These are phyloP conservation scores for Drosophila cracens DNA, from an alignment of 2,888 invertebrate genomes.

Conservation along the genomic window DNA sequence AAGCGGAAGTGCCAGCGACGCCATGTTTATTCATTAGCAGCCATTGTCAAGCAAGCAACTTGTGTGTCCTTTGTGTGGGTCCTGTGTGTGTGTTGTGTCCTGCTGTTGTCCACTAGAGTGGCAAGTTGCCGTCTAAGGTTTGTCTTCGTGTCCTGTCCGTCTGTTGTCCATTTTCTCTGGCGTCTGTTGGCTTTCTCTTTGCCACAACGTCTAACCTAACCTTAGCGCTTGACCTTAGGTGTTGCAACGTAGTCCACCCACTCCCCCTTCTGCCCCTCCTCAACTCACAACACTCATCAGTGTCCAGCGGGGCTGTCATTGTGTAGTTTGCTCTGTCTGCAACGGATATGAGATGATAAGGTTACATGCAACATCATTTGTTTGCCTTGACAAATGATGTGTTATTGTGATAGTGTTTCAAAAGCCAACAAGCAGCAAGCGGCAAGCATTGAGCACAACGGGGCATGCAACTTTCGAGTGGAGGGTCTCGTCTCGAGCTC, in stretches of 20 bases:
- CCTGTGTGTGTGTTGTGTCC: slow-evolving; percentile 10
- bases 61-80: slow-evolving; percentile 12
- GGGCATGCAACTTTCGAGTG: slow-evolving; percentile 65
- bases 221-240: slow-evolving; percentile 70
- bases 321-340: slow-evolving; percentile 56
- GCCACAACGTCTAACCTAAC: slow-evolving; percentile 49
- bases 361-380: slow-evolving; percentile 80
- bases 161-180: slow-evolving; percentile 19
- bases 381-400: slow-evolving; percentile 79
- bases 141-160: slow-evolving; percentile 39
- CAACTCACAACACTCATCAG: background rate
- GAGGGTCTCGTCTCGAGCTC: slow-evolving; percentile 37
- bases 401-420: slow-evolving; percentile 73
- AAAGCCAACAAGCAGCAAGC: slow-evolving; percentile 21
- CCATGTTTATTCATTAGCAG: slow-evolving; percentile 76
- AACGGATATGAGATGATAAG: slow-evolving; percentile 78
- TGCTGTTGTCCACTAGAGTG: slow-evolving; percentile 36
- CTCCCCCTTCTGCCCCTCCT: background rate
- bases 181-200: slow-evolving; percentile 49
- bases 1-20: slow-evolving; percentile 64
- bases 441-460: slow-evolving; percentile 4
- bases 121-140: slow-evolving; percentile 26
- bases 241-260: slow-evolving; percentile 9
- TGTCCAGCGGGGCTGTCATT: slow-evolving; percentile 33
- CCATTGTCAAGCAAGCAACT: slow-evolving; percentile 60